A percentile compares a stretch with the other conserved stretches of the same genome.
phyloP scores from a whole-genome alignment of 2,113 vertebrate species.

The Lycaon pictus region DNA sequence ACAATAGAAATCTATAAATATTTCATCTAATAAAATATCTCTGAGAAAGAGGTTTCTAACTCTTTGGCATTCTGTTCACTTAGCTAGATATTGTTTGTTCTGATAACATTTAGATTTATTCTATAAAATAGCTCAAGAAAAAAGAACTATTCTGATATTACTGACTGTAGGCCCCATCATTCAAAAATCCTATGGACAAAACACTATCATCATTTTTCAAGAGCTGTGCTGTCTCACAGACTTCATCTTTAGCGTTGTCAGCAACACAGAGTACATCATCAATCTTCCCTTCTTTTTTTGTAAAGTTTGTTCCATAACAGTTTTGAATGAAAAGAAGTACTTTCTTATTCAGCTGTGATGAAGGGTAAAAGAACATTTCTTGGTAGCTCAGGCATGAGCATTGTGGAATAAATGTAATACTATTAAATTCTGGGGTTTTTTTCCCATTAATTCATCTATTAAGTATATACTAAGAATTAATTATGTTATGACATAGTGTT shows the following conservation, averaged over 20 bases:
- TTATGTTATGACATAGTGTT: neutral
- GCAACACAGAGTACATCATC: slow-evolving; percentile 16
- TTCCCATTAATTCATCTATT: neutral
- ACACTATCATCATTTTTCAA: slow-evolving; percentile 62
- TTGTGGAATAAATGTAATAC: neutral
- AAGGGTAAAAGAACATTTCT: slow-evolving; percentile 6
- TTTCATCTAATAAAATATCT: neutral
- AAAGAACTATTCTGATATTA: slow-evolving; percentile 64
- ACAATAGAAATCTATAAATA: slow-evolving; percentile 35
- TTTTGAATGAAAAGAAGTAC: slow-evolving; percentile 45
- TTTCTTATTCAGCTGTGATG: slow-evolving; percentile 15
- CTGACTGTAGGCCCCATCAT: neutral
- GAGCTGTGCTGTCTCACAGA: neutral
- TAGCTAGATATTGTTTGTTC: neutral
- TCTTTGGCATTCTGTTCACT: neutral
- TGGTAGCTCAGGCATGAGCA: neutral
- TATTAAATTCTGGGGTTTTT: neutral
- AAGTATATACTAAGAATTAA: neutral
- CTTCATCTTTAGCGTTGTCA: slow-evolving; percentile 71
- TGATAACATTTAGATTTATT: slow-evolving; percentile 59
- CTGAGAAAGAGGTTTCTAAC: neutral
- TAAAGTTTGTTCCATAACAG: neutral
- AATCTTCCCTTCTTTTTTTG: slow-evolving; percentile 11
- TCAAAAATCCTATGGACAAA: slow-evolving; percentile 60
- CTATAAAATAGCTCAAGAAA: neutral